These are phyloP conservation scores for Mechanitis messenoides DNA, from an alignment of 2,888 invertebrate genomes.

Conservation along the genomic window DNA sequence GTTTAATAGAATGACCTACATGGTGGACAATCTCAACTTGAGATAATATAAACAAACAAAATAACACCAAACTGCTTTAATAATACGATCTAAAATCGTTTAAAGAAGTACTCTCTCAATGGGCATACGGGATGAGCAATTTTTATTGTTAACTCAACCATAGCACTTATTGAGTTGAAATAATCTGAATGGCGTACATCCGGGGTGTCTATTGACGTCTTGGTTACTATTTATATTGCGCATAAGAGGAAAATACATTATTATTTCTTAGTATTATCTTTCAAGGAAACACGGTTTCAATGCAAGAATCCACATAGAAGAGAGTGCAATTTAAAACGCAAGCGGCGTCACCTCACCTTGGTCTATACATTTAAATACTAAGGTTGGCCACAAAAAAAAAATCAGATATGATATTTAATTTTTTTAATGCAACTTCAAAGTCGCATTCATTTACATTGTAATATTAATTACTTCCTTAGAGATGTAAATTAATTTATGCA, in stretches of 20 bases:
- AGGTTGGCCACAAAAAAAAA: neutral
- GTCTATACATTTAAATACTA: neutral
- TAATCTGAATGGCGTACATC: constrained; percentile 73
- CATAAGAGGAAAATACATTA: constrained; percentile 56
- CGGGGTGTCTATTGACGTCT: constrained; percentile 66
- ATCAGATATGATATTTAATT: no score
- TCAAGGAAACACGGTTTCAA: constrained; percentile 41
- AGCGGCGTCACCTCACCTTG: no score
- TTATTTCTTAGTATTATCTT: constrained; percentile 37
- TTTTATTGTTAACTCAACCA: constrained; percentile 71
- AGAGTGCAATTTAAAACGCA: no score
- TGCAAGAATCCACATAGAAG: constrained; percentile 5
- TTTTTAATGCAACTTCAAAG: no score
- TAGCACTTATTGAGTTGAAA: constrained; percentile 68
- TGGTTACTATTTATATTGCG: constrained; percentile 47
- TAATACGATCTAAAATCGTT: constrained; percentile 30
- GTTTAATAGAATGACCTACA: constrained; percentile 72
- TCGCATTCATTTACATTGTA: neutral
- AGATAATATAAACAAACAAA: constrained; percentile 28
- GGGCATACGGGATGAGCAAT: constrained; percentile 65
- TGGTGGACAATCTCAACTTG: constrained; percentile 52
- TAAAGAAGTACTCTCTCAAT: constrained; percentile 21
- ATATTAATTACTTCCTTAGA: constrained; percentile 4
- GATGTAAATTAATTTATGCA: neutral
- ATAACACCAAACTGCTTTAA: neutral